Evolutionary conservation across 2,797 vertebrate genomes (phyloP), one percentile per base, ranked within the genome.

Genomic region (Pseudopleuronectes americanus): DNA sequence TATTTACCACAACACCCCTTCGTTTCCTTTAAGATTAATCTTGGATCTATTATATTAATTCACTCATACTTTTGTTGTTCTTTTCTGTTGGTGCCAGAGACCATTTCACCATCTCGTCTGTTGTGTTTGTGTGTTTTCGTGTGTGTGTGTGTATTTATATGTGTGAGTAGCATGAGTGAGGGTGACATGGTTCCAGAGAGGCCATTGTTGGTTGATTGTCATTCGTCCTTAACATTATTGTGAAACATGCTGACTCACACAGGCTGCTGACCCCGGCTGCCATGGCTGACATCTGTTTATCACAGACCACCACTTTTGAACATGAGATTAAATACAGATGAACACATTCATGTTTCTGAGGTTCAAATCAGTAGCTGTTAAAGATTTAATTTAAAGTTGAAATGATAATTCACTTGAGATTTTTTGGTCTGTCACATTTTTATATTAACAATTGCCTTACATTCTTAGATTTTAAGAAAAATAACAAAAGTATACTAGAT

Each of bases 181-280:
- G 68, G 49, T 69, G 57, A 61, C 72, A 63, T 19, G 22, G 52
- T 79, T 87, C 76, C 68, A 88, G 77, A 80, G 84, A 77, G 66
- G 76, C 61, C 72, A 62, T 86, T 93, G 90, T 89, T 45, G 79
- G 45, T 55, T 10, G 4, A 73, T 71, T 70, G 71, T 74, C 60
- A 72, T 70, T 86, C 82, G 87, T 75, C 76, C 88, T 82, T 90
- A 69, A 84, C 79, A 70, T 61, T n/a, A 41, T 73, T 67, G 75
- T 69, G 62, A 76, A 73, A 77, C 61, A 28, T 86, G 87, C 89
- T 87, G 87, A 90, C 60, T 87, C 82, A 82, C 63, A 23, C 64
- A 65, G 60, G 45, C 62, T 33, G 59, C 62, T 64, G 57, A 58
- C 58, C 76, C 59, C 19, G 3, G 23, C 57, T 38, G 76, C 60